phyloP scores from a whole-genome alignment of 2,797 vertebrate genomes.

The Somateria mollissima region DNA sequence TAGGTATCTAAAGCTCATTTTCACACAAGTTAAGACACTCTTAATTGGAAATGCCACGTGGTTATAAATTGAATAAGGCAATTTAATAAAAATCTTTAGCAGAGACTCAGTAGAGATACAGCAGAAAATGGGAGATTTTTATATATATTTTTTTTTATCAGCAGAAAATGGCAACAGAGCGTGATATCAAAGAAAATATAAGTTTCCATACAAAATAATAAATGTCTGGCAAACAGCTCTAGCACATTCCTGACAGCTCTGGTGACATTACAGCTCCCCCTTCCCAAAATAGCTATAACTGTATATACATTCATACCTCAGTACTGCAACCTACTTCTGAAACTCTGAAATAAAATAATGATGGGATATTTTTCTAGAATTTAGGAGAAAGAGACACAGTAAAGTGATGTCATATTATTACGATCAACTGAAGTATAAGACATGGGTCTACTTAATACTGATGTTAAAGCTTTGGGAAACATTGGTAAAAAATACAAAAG shows the following conservation, averaged over 20 bases:
- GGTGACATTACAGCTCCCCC: not conserved
- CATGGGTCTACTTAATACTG: no score
- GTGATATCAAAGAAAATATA: not conserved
- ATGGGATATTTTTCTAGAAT: not conserved
- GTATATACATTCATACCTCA: not conserved
- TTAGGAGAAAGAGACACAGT: rapidly evolving
- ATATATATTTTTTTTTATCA: not conserved
- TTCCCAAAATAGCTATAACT: not conserved
- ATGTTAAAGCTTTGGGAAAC: not conserved
- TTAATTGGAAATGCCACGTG: not conserved
- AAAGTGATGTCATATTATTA: not conserved
- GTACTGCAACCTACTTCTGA: not conserved
- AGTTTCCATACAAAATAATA: not conserved
- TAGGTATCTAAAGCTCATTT: not conserved
- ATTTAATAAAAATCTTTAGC: not conserved
- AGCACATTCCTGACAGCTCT: not conserved
- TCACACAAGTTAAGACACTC: not conserved
- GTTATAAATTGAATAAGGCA: not conserved
- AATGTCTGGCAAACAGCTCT: not conserved
- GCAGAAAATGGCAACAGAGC: not conserved
- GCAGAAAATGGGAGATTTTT: not conserved
- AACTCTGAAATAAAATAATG: not conserved
- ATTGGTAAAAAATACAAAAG: not conserved
- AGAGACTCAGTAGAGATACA: not conserved
- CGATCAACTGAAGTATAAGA: not conserved